Evolutionary conservation across 2,888 invertebrate species (phyloP).

Genomic region (Scaptomyza caliginosa): DNA sequence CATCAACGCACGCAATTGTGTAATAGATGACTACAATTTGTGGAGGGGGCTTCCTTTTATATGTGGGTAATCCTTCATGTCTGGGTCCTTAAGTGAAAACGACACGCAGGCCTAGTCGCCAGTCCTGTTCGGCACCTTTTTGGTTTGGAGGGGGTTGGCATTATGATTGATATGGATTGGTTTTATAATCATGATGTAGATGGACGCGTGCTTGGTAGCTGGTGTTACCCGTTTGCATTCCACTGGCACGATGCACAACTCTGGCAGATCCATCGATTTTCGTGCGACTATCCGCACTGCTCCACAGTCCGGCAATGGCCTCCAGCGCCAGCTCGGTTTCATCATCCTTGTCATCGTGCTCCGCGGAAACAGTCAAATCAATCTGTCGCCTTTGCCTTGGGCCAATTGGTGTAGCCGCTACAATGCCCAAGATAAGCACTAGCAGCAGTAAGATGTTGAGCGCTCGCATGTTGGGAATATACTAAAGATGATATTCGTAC

Average conservation of each 20-base stretch:
- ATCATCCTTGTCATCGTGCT: constrained; percentile 81
- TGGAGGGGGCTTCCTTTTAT: background rate
- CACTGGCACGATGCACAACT: constrained; percentile 77
- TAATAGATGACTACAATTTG: constrained; percentile 12
- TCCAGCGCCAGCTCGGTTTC: constrained; percentile 83
- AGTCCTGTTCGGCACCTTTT: constrained; percentile 72
- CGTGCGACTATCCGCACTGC: constrained; percentile 81
- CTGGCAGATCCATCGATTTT: constrained; percentile 82
- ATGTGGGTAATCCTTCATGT: background rate
- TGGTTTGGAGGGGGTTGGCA: background rate
- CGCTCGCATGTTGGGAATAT: constrained; percentile 49
- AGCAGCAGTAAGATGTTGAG: constrained; percentile 50
- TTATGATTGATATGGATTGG: constrained; percentile 60
- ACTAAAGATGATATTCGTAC: constrained; percentile 32
- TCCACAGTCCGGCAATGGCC: constrained; percentile 83
- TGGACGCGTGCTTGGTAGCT: constrained; percentile 81
- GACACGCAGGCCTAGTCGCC: constrained; percentile 76
- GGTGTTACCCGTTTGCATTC: constrained; percentile 81
- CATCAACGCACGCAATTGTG: constrained; percentile 40
- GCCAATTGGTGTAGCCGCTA: constrained; percentile 23
- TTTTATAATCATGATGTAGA: constrained; percentile 82
- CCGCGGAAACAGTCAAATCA: constrained; percentile 82
- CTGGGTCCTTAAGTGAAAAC: constrained; percentile 55
- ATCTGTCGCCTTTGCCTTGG: constrained; percentile 78
- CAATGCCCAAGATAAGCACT: constrained; percentile 23